Evolutionary conservation across 1,140 invertebrate genomes (phyloP).

Genomic region (Drosophila pandora): DNA sequence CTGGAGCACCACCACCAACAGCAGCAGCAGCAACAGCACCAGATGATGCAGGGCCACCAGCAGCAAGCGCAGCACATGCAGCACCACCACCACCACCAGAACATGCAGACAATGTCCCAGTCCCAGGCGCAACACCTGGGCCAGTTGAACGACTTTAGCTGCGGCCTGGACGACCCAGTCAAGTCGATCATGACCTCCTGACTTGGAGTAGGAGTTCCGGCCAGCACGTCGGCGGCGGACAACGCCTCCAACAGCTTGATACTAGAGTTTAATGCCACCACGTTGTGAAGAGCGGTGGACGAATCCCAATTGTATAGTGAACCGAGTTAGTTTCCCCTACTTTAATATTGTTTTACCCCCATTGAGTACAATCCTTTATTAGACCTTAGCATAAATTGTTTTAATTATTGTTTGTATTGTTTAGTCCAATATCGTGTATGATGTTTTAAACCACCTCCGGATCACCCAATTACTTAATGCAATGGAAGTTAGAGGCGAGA

Average conservation of each 20-base stretch:
- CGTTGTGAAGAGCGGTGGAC: constrained; percentile 57
- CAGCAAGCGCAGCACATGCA: constrained; percentile 62
- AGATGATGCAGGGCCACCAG: constrained; percentile 51
- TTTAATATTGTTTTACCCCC: constrained; percentile 37
- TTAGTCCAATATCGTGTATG: constrained; percentile 75
- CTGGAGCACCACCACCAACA: constrained; percentile 68
- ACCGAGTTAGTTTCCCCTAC: constrained; percentile 44
- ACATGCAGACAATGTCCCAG: constrained; percentile 50
- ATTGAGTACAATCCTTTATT: constrained; percentile 37
- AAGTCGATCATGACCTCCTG: constrained; percentile 83
- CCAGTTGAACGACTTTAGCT: constrained; percentile 77
- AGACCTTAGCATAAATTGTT: constrained; percentile 72
- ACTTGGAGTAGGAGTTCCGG: constrained; percentile 51
- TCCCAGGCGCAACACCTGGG: constrained; percentile 53
- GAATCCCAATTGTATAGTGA: constrained; percentile 61
- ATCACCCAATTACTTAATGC: constrained; percentile 23
- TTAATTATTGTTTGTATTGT: constrained; percentile 60
- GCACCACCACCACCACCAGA: constrained; percentile 53
- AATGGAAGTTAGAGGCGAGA: constrained; percentile 4
- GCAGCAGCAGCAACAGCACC: constrained; percentile 60
- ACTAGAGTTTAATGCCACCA: constrained; percentile 78
- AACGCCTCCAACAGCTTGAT: constrained; percentile 68
- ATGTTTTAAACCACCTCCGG: constrained; percentile 32
- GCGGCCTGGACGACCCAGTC: constrained; percentile 78
- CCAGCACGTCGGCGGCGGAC: constrained; percentile 17